Base-by-base conservation (phyloP, 2,888 invertebrate genomes). In the Andrena praecox region DNA sequence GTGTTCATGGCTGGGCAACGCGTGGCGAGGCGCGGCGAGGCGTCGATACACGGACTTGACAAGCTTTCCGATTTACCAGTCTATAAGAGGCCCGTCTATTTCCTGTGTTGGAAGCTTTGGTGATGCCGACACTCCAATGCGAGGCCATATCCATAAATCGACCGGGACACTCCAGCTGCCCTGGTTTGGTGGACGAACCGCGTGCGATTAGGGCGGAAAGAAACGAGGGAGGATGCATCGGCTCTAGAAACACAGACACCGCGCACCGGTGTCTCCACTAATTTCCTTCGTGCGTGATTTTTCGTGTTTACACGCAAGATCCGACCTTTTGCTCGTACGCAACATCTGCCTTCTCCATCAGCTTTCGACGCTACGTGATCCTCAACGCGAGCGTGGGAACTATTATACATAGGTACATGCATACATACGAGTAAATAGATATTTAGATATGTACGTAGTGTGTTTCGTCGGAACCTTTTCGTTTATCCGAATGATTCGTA, bases 1-100 rank as follows among this genome's bases (percentile, higher is more conserved):
- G 92, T 91, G 92, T 91, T 90, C 85, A 87, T 91, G 91, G 92
- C 92, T 92, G 92, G 92, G 91, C 92, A 92, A 91, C 91, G 91
- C 82, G 64, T 85, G 87, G 63, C 78, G 73, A 82, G 84, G 82
- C 78, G 73, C 80, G 84, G 82, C 80, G 79, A 80, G 56, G 48
- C 60, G 56, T 70, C 64, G 56, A 52, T 70, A 54, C 31, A 7
- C 59, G 31, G 35, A 76, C 69, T 75, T 77, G 64, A 76, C 72
- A 76, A 76, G 77, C 48, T 75, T 73, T 81, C 24, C 71, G 76
- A 77, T 82, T 79, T 82, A 77, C 72, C 62, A 42, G 35, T 10
- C 42, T 3, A 68, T 27, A 52, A 31, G 68, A 66, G 66, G 64
- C 74, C 48, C 48, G 66, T 67, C 67, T 62, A 56, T 71, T 75